Base-by-base conservation (phyloP, 2,888 invertebrate species). In the Dermolepida albohirtum region DNA sequence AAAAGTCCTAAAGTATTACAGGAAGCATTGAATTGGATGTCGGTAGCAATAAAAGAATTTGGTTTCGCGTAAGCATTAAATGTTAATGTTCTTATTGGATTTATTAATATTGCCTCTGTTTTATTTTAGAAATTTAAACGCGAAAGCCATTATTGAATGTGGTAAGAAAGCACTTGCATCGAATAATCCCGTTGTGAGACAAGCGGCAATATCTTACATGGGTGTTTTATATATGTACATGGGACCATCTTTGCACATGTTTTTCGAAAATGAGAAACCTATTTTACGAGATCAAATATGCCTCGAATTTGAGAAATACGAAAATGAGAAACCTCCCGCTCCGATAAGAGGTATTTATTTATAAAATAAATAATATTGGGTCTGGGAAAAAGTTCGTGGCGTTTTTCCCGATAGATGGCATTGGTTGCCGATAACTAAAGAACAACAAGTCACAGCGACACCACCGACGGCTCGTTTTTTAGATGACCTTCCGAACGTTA, bases 1-100 rank as follows among this genome's bases (percentile, higher is more conserved):
- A 96, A 95, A 83, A 96, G 93, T 78, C 96, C 96, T 0, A 96
- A 96, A 83, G 94, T 95, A 44, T 94, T 95, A 78, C 90, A 93
- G 0, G 96, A 96, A 82, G 87, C 93, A 66, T 86, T 96, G 64
- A 86, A 87, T 67, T 97, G 96, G 96, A 86, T 95, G 70, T 85
- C 89, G 0, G 87, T 83, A 44, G 91, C 95, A 0, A 87, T 97
- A 5, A 89, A 89, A 77, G 96, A 96, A 79, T 97, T 96, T 85
- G 96, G 97, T 1, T 91, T 95, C 77, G 86, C 86, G 91, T 93
- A 81, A 89, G 89, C 87, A 63, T 43, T 57, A 17, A 17, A 64
- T 29, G 57, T 51, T 59, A 63, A 59, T 67, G 71, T 55, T 52
- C 64, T 27, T 74, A 0, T 10, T 71, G 7, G 55, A 14, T 43